Evolutionary conservation across 2,113 vertebrate genomes (phyloP).

Genomic region (Menura novaehollandiae): DNA sequence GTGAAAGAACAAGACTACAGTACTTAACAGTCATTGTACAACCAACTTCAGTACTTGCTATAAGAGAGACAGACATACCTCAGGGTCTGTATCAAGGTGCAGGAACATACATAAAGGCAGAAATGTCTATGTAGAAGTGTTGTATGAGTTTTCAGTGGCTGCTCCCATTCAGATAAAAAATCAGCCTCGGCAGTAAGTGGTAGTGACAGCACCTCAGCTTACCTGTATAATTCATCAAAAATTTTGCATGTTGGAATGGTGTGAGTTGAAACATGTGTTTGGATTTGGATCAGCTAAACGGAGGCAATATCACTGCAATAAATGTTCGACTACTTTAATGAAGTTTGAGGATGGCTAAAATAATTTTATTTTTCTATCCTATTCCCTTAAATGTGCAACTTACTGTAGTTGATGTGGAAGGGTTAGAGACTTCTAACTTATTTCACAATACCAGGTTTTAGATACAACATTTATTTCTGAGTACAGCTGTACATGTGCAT

Average conservation of each 20-base stretch:
- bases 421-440: neutral
- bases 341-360: neutral
- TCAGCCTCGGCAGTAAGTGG: neutral
- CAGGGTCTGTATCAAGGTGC: neutral
- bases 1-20: neutral
- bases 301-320: neutral
- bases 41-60: neutral
- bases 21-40: neutral
- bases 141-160: neutral
- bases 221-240: neutral
- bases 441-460: neutral
- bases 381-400: neutral
- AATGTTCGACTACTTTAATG: neutral
- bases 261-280: fast-evolving
- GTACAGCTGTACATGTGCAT: neutral
- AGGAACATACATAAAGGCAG: neutral
- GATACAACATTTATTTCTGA: neutral
- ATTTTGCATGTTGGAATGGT: neutral
- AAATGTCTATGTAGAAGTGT: fast-evolving
- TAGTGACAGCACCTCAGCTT: neutral
- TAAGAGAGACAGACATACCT: neutral
- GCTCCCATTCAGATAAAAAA: neutral
- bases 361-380: neutral
- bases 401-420: neutral
- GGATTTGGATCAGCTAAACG: neutral